Evolutionary conservation across 2,888 invertebrate species (phyloP).

Genomic region (Agrochola circellaris): DNA sequence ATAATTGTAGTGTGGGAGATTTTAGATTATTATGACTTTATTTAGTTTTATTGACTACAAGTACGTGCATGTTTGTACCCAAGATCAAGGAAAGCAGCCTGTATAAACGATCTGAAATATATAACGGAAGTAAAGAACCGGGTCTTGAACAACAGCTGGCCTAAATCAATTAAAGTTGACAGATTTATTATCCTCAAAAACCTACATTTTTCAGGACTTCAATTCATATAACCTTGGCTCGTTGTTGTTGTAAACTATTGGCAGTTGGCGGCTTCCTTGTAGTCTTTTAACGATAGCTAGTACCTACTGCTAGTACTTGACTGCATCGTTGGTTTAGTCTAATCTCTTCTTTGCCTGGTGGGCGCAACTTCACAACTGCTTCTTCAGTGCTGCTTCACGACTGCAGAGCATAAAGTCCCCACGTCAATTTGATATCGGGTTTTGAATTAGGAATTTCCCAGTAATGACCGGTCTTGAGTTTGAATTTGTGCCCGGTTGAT

Average conservation of each 20-base stretch:
- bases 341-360: background rate
- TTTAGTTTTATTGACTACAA: constrained; percentile 19
- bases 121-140: background rate
- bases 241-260: constrained; percentile 14
- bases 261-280: constrained; percentile 9
- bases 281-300: background rate
- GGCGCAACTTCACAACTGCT: background rate
- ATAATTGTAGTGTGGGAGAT: constrained; percentile 31
- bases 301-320: background rate
- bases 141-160: background rate
- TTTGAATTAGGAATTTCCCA: background rate
- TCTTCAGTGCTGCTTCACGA: background rate
- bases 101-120: too few relatives aligned
- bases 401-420: background rate
- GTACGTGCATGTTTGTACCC: background rate
- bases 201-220: constrained; percentile 18
- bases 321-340: background rate
- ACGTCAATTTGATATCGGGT: background rate
- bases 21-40: constrained; percentile 32
- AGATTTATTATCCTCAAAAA: constrained; percentile 8
- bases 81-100: background rate
- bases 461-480: background rate
- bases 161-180: constrained; percentile 3
- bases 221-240: constrained; percentile 36
- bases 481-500: background rate